Conservation (phyloP, 2,888 invertebrate species). For the Cataglyphis rosenhaueri region DNA sequence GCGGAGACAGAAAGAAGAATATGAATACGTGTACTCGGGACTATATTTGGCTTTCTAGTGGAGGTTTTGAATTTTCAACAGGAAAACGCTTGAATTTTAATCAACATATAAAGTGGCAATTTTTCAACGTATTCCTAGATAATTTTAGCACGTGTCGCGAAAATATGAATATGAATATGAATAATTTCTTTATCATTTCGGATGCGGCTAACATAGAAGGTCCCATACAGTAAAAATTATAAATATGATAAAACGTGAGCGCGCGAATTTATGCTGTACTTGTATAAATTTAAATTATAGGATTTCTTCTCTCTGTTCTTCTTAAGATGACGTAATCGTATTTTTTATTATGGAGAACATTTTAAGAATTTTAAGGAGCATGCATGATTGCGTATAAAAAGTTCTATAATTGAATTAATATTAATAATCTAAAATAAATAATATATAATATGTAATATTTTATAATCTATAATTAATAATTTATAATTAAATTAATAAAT, state of each 20-base stretch:
- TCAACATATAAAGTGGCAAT: slow-evolving; percentile 56
- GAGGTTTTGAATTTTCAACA: slow-evolving; percentile 49
- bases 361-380: slow-evolving; percentile 62
- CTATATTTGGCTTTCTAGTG: slow-evolving; percentile 47
- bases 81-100: slow-evolving; percentile 53
- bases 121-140: slow-evolving; percentile 51
- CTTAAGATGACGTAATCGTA: slow-evolving; percentile 53
- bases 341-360: slow-evolving; percentile 57
- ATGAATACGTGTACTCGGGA: slow-evolving; percentile 37
- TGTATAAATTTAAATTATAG: slow-evolving; percentile 30
- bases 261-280: neutral
- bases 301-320: neutral
- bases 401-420: neutral
- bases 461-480: no score
- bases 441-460: no score
- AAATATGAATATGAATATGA: slow-evolving; percentile 53
- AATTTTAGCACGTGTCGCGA: slow-evolving; percentile 36
- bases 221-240: slow-evolving; percentile 24
- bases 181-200: slow-evolving; percentile 48
- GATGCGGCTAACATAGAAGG: neutral
- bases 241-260: slow-evolving; percentile 5
- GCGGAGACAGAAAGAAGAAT: slow-evolving; percentile 52
- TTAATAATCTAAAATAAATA: no score
- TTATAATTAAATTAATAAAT: neutral
- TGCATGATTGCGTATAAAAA: slow-evolving; percentile 41